Conservation (phyloP, 2,888 invertebrate genomes). For the Rhagium mordax region DNA sequence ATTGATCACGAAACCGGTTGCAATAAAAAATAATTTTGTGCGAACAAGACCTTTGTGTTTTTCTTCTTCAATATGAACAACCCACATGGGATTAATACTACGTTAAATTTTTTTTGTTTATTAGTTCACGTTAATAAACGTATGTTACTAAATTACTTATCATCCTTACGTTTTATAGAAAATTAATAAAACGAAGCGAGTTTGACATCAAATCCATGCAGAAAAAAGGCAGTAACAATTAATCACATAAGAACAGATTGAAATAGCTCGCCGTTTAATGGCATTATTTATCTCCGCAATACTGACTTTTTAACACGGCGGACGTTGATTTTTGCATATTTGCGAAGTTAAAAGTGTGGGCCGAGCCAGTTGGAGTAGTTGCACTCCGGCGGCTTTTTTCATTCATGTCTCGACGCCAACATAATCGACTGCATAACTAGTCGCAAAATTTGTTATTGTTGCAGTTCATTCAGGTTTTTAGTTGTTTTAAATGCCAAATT, state of each 20-base stretch:
- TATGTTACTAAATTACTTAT: no score
- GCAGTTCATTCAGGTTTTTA: not conserved
- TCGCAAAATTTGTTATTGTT: not conserved
- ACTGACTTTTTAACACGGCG: not conserved
- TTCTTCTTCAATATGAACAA: no score
- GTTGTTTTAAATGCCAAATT: no score
- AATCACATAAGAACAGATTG: not conserved
- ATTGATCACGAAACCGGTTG: no score
- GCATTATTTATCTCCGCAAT: not conserved
- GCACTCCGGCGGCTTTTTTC: not conserved
- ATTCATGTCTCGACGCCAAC: constrained; percentile 4
- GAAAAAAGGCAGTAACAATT: not conserved
- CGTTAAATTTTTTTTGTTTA: no score
- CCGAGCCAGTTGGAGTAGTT: not conserved
- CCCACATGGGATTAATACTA: no score
- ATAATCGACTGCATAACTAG: not conserved
- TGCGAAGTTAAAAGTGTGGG: not conserved
- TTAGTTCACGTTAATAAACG: no score
- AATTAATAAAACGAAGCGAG: no score
- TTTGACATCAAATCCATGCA: no score
- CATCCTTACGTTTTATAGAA: no score
- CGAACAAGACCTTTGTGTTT: no score
- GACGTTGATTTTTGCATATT: not conserved
- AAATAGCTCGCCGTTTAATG: not conserved
- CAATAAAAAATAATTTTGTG: no score